phyloP scores from a whole-genome alignment of 1,140 invertebrate genomes.

The Scaptomyza hsui region DNA sequence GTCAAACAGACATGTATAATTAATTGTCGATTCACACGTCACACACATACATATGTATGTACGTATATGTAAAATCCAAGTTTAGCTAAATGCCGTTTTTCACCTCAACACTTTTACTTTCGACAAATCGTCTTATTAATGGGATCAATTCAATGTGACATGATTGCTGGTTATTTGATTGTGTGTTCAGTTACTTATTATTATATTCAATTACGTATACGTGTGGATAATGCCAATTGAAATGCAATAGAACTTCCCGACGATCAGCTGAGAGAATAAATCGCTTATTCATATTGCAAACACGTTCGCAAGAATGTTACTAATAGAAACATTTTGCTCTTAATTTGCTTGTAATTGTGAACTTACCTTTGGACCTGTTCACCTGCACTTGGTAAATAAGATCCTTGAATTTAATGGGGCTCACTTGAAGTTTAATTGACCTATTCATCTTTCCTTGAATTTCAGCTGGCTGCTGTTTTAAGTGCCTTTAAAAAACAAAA shows the following conservation, averaged over 20 bases:
- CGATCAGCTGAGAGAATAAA: conserved; percentile 9
- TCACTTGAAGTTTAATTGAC: background rate
- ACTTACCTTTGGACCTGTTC: conserved; percentile 44
- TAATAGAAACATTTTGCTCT: background rate
- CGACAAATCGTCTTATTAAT: background rate
- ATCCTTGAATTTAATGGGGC: conserved; percentile 40
- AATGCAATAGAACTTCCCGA: conserved; percentile 3
- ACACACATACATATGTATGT: background rate
- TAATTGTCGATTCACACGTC: background rate
- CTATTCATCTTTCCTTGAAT: conserved; percentile 16
- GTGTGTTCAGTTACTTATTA: too few species aligned
- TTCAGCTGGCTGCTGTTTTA: background rate
- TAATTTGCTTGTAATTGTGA: conserved; percentile 23
- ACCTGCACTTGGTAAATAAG: conserved; percentile 29
- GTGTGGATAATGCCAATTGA: conserved; percentile 43
- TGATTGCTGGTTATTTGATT: conserved; percentile 13
- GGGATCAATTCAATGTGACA: conserved; percentile 12
- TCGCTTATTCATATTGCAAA: background rate
- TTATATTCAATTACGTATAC: conserved; percentile 32
- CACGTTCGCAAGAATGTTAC: conserved; percentile 21
- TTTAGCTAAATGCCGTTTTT: conserved; percentile 1
- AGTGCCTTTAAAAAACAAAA: conserved; percentile 21
- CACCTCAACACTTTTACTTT: conserved; percentile 38
- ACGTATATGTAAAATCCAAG: background rate
- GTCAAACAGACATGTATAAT: conserved; percentile 5